Base-by-base conservation (phyloP, 2,888 invertebrate species). In the Acrocyrtus sp. region DNA sequence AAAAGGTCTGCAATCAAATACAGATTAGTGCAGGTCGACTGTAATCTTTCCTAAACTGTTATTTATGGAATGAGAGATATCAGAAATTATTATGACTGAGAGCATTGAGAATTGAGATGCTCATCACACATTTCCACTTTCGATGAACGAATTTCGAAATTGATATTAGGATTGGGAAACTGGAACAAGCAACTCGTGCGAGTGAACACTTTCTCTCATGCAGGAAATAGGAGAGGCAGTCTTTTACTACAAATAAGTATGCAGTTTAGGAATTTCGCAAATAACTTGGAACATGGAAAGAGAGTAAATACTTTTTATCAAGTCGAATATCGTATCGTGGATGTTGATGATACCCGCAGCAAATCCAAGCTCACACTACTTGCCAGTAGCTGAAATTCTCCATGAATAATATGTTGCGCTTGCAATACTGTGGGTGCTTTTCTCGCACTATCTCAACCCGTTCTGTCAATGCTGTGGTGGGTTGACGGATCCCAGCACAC, bases 321-420 rank as follows among this genome's bases (percentile, higher is more conserved):
- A 17, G 41, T n/a, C 41, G n/a, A 41, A 41, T 41, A 41, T 41
- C 41, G 2, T 3, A 12, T 34, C 34, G 34, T 6, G 6, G 8
- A 12, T 6, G 34, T 34, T 57, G 54, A 54, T 54, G 60, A 53
- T 53, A 60, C 45, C 68, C 48, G 29, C 29, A n/a, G 45, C 60
- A 60, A 51, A 45, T 68, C 53, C 60, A 68, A 68, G 53, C 53
- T 51, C 58, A 68, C 53, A 68, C 68, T 58, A 43, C 27, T 60
- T 34, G 24, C 47, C 15, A 60, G 48, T 22, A 60, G 45, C 21
- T 45, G 51, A 43, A 53, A 21, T 43, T 34, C 34, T 34, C 50
- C 58, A 63, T 39, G 57, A 67, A 67, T 60, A n/a, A n/a, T n/a
- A n/a, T n/a, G n/a, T n/a, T n/a, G 68, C 53, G 58, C 51, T 66